phyloP scores from a whole-genome alignment of 2,797 vertebrate genomes.

The Mastacembelus armatus region DNA sequence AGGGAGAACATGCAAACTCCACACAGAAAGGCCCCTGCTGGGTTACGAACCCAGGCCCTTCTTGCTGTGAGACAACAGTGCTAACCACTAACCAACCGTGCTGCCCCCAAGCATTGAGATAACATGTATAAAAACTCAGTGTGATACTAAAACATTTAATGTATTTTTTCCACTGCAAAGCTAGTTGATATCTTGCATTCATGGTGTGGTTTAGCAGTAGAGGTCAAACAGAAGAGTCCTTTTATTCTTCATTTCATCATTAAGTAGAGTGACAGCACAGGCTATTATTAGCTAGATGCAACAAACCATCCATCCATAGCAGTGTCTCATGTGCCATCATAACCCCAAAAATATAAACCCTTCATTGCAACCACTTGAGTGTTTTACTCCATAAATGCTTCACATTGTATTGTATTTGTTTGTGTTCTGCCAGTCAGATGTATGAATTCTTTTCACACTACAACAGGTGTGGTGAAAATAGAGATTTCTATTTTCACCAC shows the following conservation, averaged over 20 bases:
- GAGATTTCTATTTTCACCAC: conserved; percentile 26
- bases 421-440: conserved; percentile 17
- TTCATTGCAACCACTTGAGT: conserved; percentile 34
- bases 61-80: too few species aligned
- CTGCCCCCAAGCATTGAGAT: neutral
- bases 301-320: conserved; percentile 35
- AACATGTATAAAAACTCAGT: neutral
- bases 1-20: too few species aligned
- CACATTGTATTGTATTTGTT: conserved; percentile 23
- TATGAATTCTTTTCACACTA: conserved; percentile 21
- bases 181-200: neutral
- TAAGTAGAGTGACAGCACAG: conserved; percentile 10
- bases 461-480: conserved; percentile 62
- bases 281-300: conserved; percentile 24
- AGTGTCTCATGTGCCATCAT: conserved; percentile 30
- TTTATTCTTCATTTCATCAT: conserved; percentile 36
- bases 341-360: conserved; percentile 20
- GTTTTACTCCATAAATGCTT: conserved; percentile 22
- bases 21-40: too few species aligned
- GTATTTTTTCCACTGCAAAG: neutral
- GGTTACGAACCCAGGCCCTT: too few species aligned
- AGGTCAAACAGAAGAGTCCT: conserved; percentile 35
- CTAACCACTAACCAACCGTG: too few species aligned
- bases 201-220: conserved; percentile 22
- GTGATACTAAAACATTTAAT: neutral